Evolutionary conservation across 2,113 vertebrate genomes (phyloP), one percentile per base, ranked within the genome.

Genomic region (Oryzias javanicus): DNA sequence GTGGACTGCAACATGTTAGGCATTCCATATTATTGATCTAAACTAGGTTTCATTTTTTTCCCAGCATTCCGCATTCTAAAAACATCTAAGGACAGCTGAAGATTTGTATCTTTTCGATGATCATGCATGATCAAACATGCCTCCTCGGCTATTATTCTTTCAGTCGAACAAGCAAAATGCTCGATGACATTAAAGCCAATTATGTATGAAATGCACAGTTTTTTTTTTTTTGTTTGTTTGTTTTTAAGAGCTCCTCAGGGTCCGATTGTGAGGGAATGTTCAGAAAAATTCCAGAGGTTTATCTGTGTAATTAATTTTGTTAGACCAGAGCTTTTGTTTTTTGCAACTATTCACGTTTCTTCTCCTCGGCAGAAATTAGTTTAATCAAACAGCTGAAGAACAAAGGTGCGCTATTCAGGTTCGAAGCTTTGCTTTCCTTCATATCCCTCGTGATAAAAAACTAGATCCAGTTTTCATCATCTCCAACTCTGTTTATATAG

Each of bases 401-500:
- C 62, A 81, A 67, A 81, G 67, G 59, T 8, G 14, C 35, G 27
- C 0, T 14, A 46, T 47, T 76, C 20, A 49, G 70, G 55, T 70
- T 86, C 70, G 77, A 82, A 83, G 67, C 60, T 64, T 49, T 56
- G 57, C 42, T 60, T 66, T 60, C 59, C 70, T 60, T 82, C 16
- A 80, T 70, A 82, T 80, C 61, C 61, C 54, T 40, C 3, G 64
- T 72, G 78, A 77, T 71, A 35, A 27, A 27, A 27, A 27, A 41
- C 47, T 50, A 47, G 49, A 57, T 78, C 59, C 62, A 55, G 70
- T 67, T 65, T 78, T 83, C 62, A 55, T 71, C 68, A 60, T 77
- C 70, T 79, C 61, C 64, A 60, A 4, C 48, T 72, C 55, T 75
- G 67, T 74, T 89, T 67, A 64, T 83, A 70, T 75, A 82, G 58